These are phyloP conservation scores for Heliothis subflexa DNA, from an alignment of 1,140 invertebrate genomes.

Conservation along the genomic window DNA sequence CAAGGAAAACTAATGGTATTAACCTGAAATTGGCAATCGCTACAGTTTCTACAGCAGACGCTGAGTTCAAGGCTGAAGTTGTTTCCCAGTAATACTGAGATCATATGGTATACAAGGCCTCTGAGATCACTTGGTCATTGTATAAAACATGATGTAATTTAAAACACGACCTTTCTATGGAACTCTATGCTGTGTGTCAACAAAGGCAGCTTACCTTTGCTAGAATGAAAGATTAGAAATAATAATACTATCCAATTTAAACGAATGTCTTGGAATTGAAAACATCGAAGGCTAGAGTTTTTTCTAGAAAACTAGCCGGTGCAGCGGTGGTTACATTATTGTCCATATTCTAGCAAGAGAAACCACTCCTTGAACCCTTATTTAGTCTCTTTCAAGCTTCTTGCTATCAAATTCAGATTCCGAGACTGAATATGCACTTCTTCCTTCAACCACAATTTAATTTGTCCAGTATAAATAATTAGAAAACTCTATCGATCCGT, in stretches of 20 bases:
- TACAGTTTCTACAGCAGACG: background rate
- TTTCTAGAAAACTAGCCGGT: too few relatives aligned
- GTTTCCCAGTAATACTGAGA: conserved; percentile 5
- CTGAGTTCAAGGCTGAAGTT: conserved; percentile 25
- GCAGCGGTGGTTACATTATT: too few relatives aligned
- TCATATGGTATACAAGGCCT: conserved; percentile 15
- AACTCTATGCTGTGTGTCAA: background rate
- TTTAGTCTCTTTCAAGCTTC: too few relatives aligned
- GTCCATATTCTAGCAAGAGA: too few relatives aligned
- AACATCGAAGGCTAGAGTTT: too few relatives aligned
- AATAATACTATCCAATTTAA: too few relatives aligned
- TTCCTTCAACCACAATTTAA: background rate
- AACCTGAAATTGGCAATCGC: conserved; percentile 22
- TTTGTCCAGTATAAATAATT: background rate
- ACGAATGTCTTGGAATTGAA: too few relatives aligned
- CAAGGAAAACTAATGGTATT: conserved; percentile 22
- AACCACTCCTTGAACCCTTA: too few relatives aligned
- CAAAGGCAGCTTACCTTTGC: too few relatives aligned
- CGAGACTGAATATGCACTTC: background rate
- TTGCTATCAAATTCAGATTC: too few relatives aligned
- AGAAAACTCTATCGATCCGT: background rate
- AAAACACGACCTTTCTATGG: background rate
- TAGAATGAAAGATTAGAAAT: too few relatives aligned
- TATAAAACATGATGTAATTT: conserved; percentile 10
- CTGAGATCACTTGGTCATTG: conserved; percentile 20